Conservation (phyloP, 2,113 vertebrate genomes). For the Ageneiosus marmoratus region DNA sequence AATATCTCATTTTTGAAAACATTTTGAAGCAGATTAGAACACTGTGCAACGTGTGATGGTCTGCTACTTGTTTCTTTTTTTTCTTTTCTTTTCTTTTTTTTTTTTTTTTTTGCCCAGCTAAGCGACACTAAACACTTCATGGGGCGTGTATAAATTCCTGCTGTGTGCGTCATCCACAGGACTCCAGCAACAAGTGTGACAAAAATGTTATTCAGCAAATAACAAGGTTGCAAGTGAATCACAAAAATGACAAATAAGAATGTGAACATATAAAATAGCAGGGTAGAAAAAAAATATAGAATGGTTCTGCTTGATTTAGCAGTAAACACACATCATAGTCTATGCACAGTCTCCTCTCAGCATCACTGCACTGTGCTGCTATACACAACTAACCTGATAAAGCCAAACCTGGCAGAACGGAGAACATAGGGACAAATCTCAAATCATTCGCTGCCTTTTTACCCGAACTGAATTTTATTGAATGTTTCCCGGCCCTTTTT, state of each 20-base stretch:
- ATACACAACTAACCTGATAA: background rate
- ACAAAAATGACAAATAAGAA: conserved; percentile 39
- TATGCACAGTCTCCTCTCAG: conserved; percentile 8
- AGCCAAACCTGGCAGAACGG: conserved; percentile 3
- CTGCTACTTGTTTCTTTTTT: background rate
- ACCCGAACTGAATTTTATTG: background rate
- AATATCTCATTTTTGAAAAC: conserved; percentile 51
- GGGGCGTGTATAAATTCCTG: background rate
- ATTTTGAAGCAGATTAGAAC: conserved; percentile 37
- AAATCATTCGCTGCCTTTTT: background rate
- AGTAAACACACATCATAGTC: conserved; percentile 29
- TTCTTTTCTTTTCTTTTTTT: background rate
- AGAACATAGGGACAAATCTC: background rate
- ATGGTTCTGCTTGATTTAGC: conserved; percentile 28
- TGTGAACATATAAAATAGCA: conserved; percentile 17
- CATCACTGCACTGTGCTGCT: background rate
- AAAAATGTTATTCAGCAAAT: conserved; percentile 43
- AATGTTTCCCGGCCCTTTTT: background rate
- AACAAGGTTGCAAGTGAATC: conserved; percentile 24
- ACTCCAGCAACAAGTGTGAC: conserved; percentile 50
- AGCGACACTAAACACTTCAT: conserved; percentile 25
- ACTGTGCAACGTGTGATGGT: conserved; percentile 29
- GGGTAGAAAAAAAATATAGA: conserved; percentile 12
- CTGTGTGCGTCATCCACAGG: conserved; percentile 57
- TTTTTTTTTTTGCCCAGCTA: background rate